Conservation (phyloP, 2,888 invertebrate species). For the Steinernema carpocapsae region DNA sequence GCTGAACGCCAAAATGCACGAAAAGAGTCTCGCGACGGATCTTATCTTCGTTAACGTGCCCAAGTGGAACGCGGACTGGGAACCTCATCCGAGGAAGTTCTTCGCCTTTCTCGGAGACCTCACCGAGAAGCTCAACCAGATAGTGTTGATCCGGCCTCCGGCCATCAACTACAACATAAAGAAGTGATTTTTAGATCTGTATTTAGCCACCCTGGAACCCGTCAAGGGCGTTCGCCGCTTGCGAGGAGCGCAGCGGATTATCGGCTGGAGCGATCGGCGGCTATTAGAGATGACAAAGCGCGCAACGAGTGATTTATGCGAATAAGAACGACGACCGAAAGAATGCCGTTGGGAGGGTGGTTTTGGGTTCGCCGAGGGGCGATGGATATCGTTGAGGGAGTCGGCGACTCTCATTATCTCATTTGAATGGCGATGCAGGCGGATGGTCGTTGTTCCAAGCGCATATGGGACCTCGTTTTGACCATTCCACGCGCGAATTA, state of each 20-base stretch:
- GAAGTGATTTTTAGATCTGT: neutral
- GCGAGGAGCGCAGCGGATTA: conserved; percentile 1
- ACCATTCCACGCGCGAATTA: conserved; percentile 15
- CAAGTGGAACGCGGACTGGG: conserved; percentile 2
- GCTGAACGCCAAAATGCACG: neutral
- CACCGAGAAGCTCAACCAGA: neutral
- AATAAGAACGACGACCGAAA: conserved; percentile 8
- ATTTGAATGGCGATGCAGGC: conserved; percentile 16
- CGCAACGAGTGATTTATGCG: conserved; percentile 35
- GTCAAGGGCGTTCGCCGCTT: neutral
- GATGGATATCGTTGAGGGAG: conserved; percentile 32
- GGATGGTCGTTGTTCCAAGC: conserved; percentile 22
- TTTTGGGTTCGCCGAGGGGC: neutral
- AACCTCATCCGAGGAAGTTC: neutral
- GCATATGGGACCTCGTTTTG: conserved; percentile 24
- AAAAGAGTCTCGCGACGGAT: neutral
- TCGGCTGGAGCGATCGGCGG: conserved; percentile 23
- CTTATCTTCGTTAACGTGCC: conserved; percentile 11
- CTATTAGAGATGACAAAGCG: conserved; percentile 30
- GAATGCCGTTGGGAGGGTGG: too few species aligned
- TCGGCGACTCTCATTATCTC: conserved; percentile 29
- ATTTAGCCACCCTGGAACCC: neutral
- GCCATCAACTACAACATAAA: neutral
- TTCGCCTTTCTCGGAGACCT: neutral
- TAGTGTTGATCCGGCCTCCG: neutral